Evolutionary conservation across 1,140 invertebrate species (phyloP).

Genomic region (Caenorhabditis tropicalis): DNA sequence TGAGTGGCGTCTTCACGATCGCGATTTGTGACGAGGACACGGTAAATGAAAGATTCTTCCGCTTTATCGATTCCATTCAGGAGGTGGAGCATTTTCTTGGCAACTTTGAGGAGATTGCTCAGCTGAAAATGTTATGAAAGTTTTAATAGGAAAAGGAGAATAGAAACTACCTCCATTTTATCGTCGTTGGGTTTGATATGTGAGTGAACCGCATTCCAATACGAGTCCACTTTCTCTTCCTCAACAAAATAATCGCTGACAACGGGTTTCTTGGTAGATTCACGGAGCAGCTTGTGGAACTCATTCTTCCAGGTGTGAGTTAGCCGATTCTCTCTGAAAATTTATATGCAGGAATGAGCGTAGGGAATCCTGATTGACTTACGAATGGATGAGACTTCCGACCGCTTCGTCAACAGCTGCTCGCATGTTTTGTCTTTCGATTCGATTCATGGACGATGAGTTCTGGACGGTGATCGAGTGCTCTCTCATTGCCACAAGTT

Average conservation of each 20-base stretch:
- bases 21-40: neutral
- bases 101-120: neutral
- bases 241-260: neutral
- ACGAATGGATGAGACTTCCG: neutral
- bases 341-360: neutral
- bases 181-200: neutral
- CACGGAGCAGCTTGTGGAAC: neutral
- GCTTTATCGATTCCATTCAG: neutral
- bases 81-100: neutral
- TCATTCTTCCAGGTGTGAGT: neutral
- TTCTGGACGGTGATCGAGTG: neutral
- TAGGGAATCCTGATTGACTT: neutral
- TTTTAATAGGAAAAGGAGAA: too few relatives aligned
- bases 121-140: neutral
- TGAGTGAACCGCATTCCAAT: neutral
- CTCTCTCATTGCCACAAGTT: slow-evolving; percentile 1
- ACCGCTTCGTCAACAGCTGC: neutral
- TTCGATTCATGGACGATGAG: neutral
- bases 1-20: neutral
- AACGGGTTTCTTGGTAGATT: neutral
- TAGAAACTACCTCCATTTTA: neutral
- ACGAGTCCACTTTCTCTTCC: neutral
- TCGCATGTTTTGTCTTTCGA: neutral
- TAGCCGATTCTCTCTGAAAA: neutral
- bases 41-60: neutral